These are phyloP conservation scores for Maniola hyperantus DNA, from an alignment of 2,888 invertebrate species.

Conservation along the genomic window DNA sequence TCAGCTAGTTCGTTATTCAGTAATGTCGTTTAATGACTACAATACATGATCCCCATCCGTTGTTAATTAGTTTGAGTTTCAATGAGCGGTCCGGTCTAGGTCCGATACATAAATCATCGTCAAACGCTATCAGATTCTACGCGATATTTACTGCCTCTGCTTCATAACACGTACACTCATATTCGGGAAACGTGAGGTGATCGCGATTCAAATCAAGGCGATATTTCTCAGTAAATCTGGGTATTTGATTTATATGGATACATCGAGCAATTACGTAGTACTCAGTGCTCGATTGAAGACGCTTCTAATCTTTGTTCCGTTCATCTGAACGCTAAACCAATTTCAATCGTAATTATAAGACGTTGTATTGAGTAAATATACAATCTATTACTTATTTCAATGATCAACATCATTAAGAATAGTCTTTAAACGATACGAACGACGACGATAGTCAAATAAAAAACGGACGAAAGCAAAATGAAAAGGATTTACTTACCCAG, in stretches of 20 bases:
- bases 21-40: too few species aligned
- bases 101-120: constrained; percentile 15
- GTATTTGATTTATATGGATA: constrained; percentile 7
- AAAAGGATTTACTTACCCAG: neutral
- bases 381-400: too few species aligned
- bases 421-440: too few species aligned
- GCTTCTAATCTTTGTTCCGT: neutral
- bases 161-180: constrained; percentile 17
- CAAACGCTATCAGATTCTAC: constrained; percentile 14
- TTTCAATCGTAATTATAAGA: neutral
- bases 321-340: neutral
- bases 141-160: constrained; percentile 12
- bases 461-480: neutral
- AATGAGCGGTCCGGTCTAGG: constrained; percentile 13
- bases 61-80: constrained; percentile 33
- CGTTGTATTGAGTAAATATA: too few species aligned
- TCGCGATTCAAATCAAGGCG: constrained; percentile 11
- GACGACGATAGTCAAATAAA: neutral
- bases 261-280: neutral
- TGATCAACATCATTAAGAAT: too few species aligned
- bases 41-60: constrained; percentile 24
- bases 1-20: too few species aligned
- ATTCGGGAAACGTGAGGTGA: constrained; percentile 21
- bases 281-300: neutral
- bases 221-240: constrained; percentile 17